Percentiles rank a stretch among this genome's conserved stretches.
Conservation (phyloP, 2,113 vertebrate species). For the Manacus vitellinus region DNA sequence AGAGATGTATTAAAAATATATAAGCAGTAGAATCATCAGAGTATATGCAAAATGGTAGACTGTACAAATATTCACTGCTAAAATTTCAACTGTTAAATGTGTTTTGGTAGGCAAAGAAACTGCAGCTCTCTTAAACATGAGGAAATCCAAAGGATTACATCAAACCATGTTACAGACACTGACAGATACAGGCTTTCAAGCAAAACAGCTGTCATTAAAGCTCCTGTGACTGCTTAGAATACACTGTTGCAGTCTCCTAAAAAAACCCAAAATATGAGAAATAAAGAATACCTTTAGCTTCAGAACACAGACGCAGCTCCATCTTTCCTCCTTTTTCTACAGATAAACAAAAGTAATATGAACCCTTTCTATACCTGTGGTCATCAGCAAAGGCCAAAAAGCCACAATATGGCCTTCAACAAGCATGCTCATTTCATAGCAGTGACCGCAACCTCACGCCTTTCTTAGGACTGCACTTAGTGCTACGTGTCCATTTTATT, state of each 20-base stretch:
- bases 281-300: not conserved
- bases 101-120: not conserved
- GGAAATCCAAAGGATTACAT: slow-evolving; percentile 52
- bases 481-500: not conserved
- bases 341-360: not conserved
- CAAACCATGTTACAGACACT: slow-evolving; percentile 24
- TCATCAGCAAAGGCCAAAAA: not conserved
- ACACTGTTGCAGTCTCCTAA: not conserved
- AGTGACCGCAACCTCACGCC: not conserved
- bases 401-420: not conserved
- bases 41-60: not conserved
- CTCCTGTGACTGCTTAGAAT: not conserved
- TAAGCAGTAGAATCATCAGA: not conserved
- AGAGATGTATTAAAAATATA: not conserved
- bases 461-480: not conserved
- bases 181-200: slow-evolving; percentile 32
- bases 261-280: not conserved
- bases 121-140: slow-evolving; percentile 27
- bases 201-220: slow-evolving; percentile 55
- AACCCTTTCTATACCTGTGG: not conserved
- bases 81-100: slow-evolving; percentile 30
- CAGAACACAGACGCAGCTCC: not conserved
- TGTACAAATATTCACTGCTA: not conserved
- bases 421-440: not conserved
- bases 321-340: not conserved